A percentile compares a stretch with the other conserved stretches of the same genome.
Evolutionary conservation across 2,797 vertebrate species (phyloP).

Genomic region (Apodemus agrarius): DNA sequence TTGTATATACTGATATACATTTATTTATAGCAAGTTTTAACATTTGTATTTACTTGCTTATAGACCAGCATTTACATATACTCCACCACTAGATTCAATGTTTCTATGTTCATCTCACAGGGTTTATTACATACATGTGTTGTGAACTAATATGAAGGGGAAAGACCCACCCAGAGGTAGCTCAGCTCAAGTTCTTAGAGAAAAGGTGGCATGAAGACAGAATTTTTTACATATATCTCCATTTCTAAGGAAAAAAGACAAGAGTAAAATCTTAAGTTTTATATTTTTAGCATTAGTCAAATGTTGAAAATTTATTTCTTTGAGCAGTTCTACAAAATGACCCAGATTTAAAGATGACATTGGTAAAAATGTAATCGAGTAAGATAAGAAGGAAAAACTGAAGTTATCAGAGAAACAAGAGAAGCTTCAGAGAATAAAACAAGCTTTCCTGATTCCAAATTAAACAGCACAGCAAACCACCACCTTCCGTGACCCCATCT

Average conservation of each 20-base stretch:
- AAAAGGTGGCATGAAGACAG: background rate
- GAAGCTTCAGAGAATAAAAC: background rate
- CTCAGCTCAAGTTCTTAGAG: background rate
- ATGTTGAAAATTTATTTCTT: slow-evolving; percentile 1
- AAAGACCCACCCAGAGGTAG: background rate
- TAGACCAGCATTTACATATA: background rate
- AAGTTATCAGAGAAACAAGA: background rate
- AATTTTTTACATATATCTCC: background rate
- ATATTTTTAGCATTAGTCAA: slow-evolving; percentile 34
- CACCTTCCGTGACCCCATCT: background rate
- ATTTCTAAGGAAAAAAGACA: background rate
- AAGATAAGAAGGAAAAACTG: slow-evolving; percentile 19
- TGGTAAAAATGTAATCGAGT: background rate
- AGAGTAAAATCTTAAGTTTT: background rate
- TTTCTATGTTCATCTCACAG: background rate
- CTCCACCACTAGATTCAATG: background rate
- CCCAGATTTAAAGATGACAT: background rate
- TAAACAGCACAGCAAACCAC: background rate
- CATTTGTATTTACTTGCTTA: background rate
- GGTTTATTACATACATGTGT: background rate
- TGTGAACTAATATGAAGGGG: background rate
- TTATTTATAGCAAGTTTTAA: background rate
- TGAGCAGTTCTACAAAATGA: slow-evolving; percentile 34
- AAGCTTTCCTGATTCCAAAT: background rate
- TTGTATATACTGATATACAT: background rate